A percentile compares a stretch with the other conserved stretches of the same genome.
Conservation (phyloP, 2,797 vertebrate species). For the Sandelia bainsii region DNA sequence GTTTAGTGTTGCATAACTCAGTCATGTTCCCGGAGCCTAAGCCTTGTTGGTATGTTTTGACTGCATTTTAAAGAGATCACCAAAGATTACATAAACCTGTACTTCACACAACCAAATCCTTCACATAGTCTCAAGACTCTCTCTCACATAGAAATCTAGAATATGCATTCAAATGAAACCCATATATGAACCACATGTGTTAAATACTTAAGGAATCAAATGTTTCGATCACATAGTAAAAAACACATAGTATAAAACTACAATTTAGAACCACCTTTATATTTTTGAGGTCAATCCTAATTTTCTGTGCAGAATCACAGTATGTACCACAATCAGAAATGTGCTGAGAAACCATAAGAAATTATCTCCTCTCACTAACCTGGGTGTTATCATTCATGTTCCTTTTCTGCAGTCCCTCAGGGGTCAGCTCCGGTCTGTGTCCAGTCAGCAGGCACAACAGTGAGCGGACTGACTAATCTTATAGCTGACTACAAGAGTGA, state of each 20-base stretch:
- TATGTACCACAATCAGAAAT: background rate
- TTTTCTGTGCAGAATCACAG: background rate
- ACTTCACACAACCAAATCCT: background rate
- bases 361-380: slow-evolving; percentile 45
- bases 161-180: too few species aligned
- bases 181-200: too few species aligned
- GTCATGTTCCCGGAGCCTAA: slow-evolving; percentile 28
- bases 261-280: too few species aligned
- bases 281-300: too few species aligned
- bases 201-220: too few species aligned
- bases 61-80: background rate
- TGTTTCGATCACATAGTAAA: too few species aligned
- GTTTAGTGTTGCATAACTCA: slow-evolving; percentile 26
- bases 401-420: background rate
- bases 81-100: slow-evolving; percentile 1
- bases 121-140: too few species aligned
- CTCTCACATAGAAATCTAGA: too few species aligned
- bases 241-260: too few species aligned
- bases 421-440: slow-evolving; percentile 18
- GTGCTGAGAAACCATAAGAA: background rate
- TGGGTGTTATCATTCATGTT: slow-evolving; percentile 59
- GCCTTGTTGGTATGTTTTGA: slow-evolving; percentile 10
- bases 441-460: slow-evolving; percentile 25
- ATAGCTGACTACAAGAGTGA: slow-evolving; percentile 36
- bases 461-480: slow-evolving; percentile 38